These are phyloP conservation scores for Ptilorrhoa leucosticta DNA, from an alignment of 2,113 vertebrate species.

Conservation along the genomic window DNA sequence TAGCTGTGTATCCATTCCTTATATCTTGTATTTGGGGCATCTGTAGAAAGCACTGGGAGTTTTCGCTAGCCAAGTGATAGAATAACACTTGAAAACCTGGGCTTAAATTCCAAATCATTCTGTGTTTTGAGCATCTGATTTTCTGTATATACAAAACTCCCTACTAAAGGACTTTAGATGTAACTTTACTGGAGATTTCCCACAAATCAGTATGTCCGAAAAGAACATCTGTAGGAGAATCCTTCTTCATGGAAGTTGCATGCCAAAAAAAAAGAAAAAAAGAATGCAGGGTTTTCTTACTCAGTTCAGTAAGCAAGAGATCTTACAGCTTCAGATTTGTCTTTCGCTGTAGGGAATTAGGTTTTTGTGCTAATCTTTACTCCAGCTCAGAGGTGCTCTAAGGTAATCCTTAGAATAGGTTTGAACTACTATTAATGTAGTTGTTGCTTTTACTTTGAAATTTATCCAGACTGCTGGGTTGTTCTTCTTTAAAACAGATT, in stretches of 20 bases:
- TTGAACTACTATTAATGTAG: not conserved
- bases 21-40: not conserved
- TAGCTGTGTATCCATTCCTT: not conserved
- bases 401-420: not conserved
- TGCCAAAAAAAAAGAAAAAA: not conserved
- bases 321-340: not conserved
- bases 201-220: not conserved
- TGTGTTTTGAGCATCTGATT: not conserved
- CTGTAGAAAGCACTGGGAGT: not conserved
- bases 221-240: not conserved
- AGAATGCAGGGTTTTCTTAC: not conserved
- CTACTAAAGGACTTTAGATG: not conserved
- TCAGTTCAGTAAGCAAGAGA: not conserved
- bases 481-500: not conserved
- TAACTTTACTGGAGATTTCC: not conserved
- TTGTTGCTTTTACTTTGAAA: not conserved
- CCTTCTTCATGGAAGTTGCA: not conserved
- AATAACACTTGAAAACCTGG: not conserved
- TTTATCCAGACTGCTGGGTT: not conserved
- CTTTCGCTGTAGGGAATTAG: not conserved
- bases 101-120: not conserved
- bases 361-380: constrained; percentile 7
- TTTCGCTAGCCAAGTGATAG: not conserved
- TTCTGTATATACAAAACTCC: not conserved
- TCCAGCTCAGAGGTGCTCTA: not conserved